Evolutionary conservation across 37 sponge, comb jelly and placozoan species (phyloP).

Genomic region (Sycon ciliatum): DNA sequence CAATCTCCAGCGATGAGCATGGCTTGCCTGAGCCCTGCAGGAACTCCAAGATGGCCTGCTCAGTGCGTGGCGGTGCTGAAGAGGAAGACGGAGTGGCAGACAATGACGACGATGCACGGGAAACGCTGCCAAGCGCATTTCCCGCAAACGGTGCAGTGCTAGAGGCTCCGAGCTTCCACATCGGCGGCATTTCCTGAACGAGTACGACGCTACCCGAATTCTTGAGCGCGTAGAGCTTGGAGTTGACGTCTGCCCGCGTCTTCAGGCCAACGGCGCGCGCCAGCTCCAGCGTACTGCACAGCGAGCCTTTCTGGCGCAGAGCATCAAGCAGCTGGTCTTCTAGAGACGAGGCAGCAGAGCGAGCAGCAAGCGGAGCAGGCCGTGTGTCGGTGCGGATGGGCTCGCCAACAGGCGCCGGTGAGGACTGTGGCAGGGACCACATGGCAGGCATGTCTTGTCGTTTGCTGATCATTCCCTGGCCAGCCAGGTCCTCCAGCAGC

Average conservation of each 20-base stretch:
- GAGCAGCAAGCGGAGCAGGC: no score
- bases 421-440: no score
- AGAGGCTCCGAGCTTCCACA: conserved; percentile 28
- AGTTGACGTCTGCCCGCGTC: conserved; percentile 45
- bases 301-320: no score
- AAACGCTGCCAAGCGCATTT: not conserved
- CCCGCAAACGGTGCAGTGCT: not conserved
- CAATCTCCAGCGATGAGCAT: conserved; percentile 28
- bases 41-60: not conserved
- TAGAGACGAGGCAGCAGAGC: no score
- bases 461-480: no score
- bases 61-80: not conserved
- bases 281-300: conserved; percentile 60
- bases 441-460: no score
- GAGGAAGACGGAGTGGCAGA: not conserved
- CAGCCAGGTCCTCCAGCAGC: no score
- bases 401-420: no score
- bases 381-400: no score
- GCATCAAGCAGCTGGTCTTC: no score
- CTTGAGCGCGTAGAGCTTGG: conserved; percentile 49
- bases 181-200: conserved; percentile 37
- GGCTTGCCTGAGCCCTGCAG: conserved; percentile 10
- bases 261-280: conserved; percentile 34
- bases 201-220: conserved; percentile 14
- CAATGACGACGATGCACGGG: not conserved